Base-by-base conservation (phyloP, 2,113 vertebrate genomes). In the Apodemus speciosus region DNA sequence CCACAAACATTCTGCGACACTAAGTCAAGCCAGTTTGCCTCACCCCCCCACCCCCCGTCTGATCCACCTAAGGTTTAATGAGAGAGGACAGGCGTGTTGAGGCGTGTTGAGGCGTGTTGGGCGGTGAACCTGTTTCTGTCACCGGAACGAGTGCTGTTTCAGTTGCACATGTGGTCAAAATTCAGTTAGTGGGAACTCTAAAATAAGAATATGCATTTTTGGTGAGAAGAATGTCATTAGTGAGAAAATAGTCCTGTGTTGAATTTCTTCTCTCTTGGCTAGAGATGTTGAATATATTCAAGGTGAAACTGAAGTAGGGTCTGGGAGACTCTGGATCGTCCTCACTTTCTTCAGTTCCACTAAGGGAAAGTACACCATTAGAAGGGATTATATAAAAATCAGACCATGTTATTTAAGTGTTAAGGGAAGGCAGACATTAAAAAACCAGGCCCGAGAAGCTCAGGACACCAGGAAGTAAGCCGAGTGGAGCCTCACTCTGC, bases 311-410 rank as follows among this genome's bases (percentile, higher is more conserved):
- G 25, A 68, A 71, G 18, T 62, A 20, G 43, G 56, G 16, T 56
- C 18, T 9, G 9, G 80, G 23, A 53, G 53, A 6, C 46, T 5
- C 25, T 27, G 3, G 72, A 11, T 66, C 40, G 62, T 16, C 35
- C 27, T 84, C 46, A 4, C 58, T 46, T 89, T 60, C n/a, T 62
- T 40, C 9, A 40, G 6, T 20, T 3, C 25, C 38, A 3, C 40
- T 27, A 71, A 51, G 20, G 27, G 38, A 15, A 91, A 56, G 25
- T 64, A 11, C 38, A 46, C 40, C 43, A 21, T 73, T 30, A 18
- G 51, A 75, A 90, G 64, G 46, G 46, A 13, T 73, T 90, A 71
- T 83, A 49, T 91, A 40, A 72, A 49, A 92, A 49, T 85, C 46
- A 46, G 49, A 27, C 73, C 35, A 49, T 58, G 43, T 49, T 58